These are phyloP conservation scores for Falco berigora DNA, from an alignment of 2,797 vertebrate genomes.

Conservation along the genomic window DNA sequence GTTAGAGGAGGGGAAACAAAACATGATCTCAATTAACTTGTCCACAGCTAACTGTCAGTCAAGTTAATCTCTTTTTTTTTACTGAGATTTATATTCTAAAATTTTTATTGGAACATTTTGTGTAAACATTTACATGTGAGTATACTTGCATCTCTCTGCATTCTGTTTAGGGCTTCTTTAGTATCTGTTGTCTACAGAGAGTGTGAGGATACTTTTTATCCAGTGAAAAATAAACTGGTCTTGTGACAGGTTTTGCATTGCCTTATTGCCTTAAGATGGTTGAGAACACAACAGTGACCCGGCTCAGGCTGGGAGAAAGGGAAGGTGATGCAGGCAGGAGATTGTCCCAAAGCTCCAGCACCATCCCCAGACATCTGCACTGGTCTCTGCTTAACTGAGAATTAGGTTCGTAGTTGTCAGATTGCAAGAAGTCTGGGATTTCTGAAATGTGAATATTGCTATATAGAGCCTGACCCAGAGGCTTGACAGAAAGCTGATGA, in stretches of 20 bases:
- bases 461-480: background rate
- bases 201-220: background rate
- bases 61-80: background rate
- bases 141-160: background rate
- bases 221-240: background rate
- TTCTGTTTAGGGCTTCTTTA: background rate
- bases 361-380: background rate
- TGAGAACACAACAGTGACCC: background rate
- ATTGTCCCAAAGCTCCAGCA: background rate
- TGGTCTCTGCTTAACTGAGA: background rate
- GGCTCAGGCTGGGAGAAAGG: background rate
- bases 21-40: background rate
- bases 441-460: background rate
- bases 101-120: background rate
- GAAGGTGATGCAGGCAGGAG: background rate
- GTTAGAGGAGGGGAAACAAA: background rate
- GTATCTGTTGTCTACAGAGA: background rate
- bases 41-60: background rate
- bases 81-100: background rate
- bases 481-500: background rate
- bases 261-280: background rate
- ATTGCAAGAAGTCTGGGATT: background rate
- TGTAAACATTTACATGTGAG: background rate
- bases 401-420: background rate
- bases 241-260: background rate